Evolutionary conservation across 1,140 invertebrate species (phyloP).

Genomic region (Sipha flava): DNA sequence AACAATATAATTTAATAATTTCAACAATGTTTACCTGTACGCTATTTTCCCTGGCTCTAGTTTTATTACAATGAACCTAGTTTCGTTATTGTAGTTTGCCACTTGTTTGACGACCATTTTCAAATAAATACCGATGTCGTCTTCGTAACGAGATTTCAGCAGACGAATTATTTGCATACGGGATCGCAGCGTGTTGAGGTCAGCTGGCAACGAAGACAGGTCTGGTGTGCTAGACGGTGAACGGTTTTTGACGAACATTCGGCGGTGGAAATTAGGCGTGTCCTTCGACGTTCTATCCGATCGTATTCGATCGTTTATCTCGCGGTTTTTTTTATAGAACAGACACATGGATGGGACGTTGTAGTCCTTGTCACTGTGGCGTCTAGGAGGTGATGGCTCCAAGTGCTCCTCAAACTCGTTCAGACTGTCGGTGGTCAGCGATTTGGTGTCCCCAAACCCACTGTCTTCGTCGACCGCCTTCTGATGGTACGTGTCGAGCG

Average conservation of each 20-base stretch:
- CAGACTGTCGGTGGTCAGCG: constrained; percentile 8
- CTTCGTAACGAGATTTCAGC: constrained; percentile 53
- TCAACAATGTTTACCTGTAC: constrained; percentile 51
- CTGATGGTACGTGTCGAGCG: background rate
- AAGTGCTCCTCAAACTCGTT: constrained; percentile 17
- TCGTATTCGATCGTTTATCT: constrained; percentile 9
- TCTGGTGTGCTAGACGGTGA: constrained; percentile 18
- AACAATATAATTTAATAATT: no score
- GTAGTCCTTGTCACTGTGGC: constrained; percentile 31
- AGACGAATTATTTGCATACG: constrained; percentile 43
- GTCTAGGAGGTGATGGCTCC: background rate
- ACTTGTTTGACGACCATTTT: constrained; percentile 51
- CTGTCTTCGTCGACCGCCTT: constrained; percentile 11
- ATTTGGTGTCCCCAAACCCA: constrained; percentile 16
- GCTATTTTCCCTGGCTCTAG: constrained; percentile 71
- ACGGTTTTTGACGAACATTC: constrained; percentile 38
- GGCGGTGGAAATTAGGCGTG: constrained; percentile 36
- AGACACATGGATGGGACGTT: constrained; percentile 34
- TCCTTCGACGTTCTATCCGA: background rate
- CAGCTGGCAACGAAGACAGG: constrained; percentile 44
- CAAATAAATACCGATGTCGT: constrained; percentile 60
- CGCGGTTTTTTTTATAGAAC: constrained; percentile 35
- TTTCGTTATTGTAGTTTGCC: constrained; percentile 49
- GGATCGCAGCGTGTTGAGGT: constrained; percentile 40
- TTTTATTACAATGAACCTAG: constrained; percentile 72